Conservation (phyloP, 2,113 vertebrate species). For the Podocnemis expansa region DNA sequence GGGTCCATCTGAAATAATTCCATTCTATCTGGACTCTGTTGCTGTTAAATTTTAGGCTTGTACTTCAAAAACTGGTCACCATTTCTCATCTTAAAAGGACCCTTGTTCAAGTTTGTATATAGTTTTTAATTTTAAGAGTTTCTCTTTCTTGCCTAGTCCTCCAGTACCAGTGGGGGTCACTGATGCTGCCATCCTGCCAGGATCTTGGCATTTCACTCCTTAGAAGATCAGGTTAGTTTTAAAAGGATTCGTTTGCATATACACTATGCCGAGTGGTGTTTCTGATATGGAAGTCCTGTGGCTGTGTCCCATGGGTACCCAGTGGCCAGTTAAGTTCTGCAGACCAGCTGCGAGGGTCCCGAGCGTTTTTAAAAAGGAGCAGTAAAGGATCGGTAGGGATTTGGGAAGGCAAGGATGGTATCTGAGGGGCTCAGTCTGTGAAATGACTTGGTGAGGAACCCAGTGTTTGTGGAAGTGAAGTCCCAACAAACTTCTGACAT, state of each 20-base stretch:
- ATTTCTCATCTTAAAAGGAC: neutral
- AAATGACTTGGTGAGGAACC: too few species aligned
- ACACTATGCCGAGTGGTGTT: rapidly evolving
- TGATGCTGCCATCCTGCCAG: neutral
- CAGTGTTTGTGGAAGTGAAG: neutral
- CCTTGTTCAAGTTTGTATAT: neutral
- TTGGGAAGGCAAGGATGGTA: rapidly evolving
- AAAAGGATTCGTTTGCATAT: rapidly evolving
- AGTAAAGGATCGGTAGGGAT: rapidly evolving
- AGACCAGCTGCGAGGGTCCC: neutral
- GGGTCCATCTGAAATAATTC: conserved; percentile 37
- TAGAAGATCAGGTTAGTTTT: rapidly evolving
- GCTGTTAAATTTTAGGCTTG: neutral
- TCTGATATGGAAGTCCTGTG: rapidly evolving
- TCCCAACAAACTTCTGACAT: rapidly evolving
- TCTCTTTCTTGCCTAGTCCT: neutral
- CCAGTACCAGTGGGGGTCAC: rapidly evolving
- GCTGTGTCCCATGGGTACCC: rapidly evolving
- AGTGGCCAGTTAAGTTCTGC: rapidly evolving
- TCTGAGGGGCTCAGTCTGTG: neutral
- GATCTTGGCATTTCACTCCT: neutral
- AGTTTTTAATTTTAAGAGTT: neutral
- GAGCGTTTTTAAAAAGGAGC: rapidly evolving
- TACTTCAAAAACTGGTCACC: neutral
- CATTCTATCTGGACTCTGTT: neutral